A percentile compares a stretch with the other conserved stretches of the same genome.
Conservation (phyloP, 2,113 vertebrate genomes). For the Pangasianodon gigas region DNA sequence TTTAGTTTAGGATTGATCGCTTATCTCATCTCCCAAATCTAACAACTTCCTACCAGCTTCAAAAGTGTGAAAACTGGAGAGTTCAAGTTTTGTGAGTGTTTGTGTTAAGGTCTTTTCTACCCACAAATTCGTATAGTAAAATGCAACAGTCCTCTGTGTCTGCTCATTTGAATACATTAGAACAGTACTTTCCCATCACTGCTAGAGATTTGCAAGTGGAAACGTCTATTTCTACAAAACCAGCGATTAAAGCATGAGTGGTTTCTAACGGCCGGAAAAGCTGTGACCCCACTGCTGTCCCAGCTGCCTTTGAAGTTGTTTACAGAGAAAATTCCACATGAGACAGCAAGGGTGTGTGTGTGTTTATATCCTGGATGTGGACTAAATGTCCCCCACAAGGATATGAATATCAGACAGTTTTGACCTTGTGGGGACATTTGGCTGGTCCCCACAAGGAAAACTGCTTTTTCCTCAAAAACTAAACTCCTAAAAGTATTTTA, state of each 20-base stretch:
- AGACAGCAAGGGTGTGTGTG: slow-evolving; percentile 47
- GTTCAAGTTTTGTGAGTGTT: not conserved
- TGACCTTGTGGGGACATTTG: not conserved
- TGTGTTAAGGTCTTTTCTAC: slow-evolving; percentile 8
- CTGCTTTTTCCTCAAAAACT: not conserved
- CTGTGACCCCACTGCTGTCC: slow-evolving; percentile 37
- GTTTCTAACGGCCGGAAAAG: slow-evolving; percentile 37
- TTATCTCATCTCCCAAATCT: not conserved
- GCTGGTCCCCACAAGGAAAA: not conserved
- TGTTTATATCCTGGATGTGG: not conserved
- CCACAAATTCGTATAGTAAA: slow-evolving; percentile 45
- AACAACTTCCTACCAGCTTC: not conserved
- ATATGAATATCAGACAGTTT: not conserved
- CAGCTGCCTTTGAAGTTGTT: slow-evolving; percentile 68
- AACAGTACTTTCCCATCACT: not conserved
- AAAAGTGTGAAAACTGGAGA: slow-evolving; percentile 5
- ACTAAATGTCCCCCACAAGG: not conserved
- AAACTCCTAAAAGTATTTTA: not conserved
- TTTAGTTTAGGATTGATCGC: not conserved
- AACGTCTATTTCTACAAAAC: not conserved
- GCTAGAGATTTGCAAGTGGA: not conserved
- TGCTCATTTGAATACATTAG: not conserved
- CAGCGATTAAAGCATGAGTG: slow-evolving; percentile 11
- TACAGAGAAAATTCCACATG: slow-evolving; percentile 72
- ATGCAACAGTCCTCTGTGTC: not conserved